These are phyloP conservation scores for Damaliscus lunatus DNA, from an alignment of 2,113 vertebrate species.

Conservation along the genomic window DNA sequence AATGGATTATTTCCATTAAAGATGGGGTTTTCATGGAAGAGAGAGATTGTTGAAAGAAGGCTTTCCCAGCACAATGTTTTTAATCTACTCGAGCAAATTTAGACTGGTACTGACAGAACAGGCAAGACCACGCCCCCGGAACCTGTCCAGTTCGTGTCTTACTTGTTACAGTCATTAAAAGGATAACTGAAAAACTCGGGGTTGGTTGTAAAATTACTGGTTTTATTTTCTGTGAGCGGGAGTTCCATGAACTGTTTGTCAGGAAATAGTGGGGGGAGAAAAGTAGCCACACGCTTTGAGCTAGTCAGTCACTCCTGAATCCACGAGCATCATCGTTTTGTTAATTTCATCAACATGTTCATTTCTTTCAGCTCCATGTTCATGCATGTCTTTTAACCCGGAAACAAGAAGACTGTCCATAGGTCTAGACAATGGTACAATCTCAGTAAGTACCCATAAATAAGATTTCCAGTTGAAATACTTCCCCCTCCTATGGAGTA, in stretches of 20 bases:
- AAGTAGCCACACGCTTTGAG: constrained; percentile 49
- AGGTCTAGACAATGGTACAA: constrained; percentile 95
- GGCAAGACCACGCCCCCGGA: background rate
- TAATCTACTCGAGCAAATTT: background rate
- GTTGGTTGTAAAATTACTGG: constrained; percentile 3
- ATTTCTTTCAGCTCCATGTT: constrained; percentile 92
- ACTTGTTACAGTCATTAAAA: constrained; percentile 32
- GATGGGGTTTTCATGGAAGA: background rate
- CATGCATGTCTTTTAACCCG: constrained; percentile 98
- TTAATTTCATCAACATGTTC: constrained; percentile 86
- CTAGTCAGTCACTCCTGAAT: constrained; percentile 72
- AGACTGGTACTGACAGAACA: background rate
- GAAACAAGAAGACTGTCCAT: constrained; percentile 97
- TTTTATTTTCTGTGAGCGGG: constrained; percentile 54
- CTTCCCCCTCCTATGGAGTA: constrained; percentile 74
- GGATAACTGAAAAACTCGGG: constrained; percentile 6
- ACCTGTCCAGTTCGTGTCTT: background rate
- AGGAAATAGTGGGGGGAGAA: constrained; percentile 18
- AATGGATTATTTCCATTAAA: constrained; percentile 9
- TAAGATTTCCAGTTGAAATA: constrained; percentile 81
- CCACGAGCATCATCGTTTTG: constrained; percentile 73
- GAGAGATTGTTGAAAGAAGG: background rate
- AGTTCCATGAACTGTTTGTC: constrained; percentile 57
- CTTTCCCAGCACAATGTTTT: background rate
- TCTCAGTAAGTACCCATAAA: constrained; percentile 91